phyloP scores from a whole-genome alignment of 2,797 vertebrate genomes.

The Semaprochilodus insignis region DNA sequence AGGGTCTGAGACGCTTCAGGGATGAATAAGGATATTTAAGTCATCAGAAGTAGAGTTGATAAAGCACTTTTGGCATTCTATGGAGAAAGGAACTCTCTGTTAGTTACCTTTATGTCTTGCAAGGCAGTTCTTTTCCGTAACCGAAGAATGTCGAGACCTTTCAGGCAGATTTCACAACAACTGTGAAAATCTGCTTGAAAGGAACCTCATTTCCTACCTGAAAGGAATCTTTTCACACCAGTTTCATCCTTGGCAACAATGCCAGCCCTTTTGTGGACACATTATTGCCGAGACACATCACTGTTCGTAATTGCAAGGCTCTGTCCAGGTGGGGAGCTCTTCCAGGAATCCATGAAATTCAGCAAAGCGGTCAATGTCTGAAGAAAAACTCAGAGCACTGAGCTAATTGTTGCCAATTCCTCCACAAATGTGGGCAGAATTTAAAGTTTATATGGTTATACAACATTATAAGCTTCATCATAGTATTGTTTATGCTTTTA shows the following conservation, averaged over 20 bases:
- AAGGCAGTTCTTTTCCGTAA: not conserved
- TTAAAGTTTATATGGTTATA: not conserved
- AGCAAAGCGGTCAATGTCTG: slow-evolving; percentile 59
- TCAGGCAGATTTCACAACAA: slow-evolving; percentile 1
- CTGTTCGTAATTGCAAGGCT: slow-evolving; percentile 58
- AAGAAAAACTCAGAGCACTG: slow-evolving; percentile 16
- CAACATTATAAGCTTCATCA: not conserved
- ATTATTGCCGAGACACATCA: not conserved
- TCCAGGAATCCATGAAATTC: slow-evolving; percentile 43
- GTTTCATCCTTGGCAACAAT: slow-evolving; percentile 3
- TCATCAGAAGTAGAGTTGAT: slow-evolving; percentile 1
- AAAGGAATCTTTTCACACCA: not conserved
- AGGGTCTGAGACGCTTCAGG: slow-evolving; percentile 4
- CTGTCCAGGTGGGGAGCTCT: slow-evolving; percentile 59
- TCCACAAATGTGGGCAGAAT: slow-evolving; percentile 5
- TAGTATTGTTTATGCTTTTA: not conserved
- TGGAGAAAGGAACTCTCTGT: not conserved
- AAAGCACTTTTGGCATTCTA: not conserved
- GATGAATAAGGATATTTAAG: not conserved
- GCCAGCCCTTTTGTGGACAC: slow-evolving; percentile 13
- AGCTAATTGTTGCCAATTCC: slow-evolving; percentile 40
- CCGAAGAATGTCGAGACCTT: not conserved
- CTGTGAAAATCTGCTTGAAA: not conserved
- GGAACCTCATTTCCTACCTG: not conserved
- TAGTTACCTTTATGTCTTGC: slow-evolving; percentile 4